Conservation (phyloP, 2,797 vertebrate genomes). For the Denticeps clupeoides region DNA sequence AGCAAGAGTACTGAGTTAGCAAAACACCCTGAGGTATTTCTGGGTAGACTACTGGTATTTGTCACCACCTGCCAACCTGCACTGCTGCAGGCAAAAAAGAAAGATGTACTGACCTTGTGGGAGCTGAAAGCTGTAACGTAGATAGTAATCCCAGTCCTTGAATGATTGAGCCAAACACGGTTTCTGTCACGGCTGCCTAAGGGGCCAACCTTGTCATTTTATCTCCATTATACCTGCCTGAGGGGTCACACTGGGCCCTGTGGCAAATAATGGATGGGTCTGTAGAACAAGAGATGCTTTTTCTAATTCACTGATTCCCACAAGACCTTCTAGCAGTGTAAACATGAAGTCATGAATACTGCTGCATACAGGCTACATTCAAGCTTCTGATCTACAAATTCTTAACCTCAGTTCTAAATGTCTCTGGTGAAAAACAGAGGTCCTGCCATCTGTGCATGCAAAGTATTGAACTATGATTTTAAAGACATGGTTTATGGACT, state of each 20-base stretch:
- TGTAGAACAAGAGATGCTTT: neutral
- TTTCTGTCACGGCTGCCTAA: conserved; percentile 39
- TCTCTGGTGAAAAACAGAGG: no score
- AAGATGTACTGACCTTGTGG: neutral
- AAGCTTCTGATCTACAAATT: no score
- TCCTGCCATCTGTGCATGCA: no score
- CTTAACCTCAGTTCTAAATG: no score
- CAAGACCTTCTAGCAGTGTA: no score
- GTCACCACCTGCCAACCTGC: neutral
- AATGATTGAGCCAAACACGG: conserved; percentile 9
- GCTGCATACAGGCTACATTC: no score
- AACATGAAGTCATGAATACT: no score
- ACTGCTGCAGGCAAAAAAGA: neutral
- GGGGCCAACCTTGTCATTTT: conserved; percentile 40
- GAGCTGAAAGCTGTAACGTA: neutral
- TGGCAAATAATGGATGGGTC: conserved; percentile 17
- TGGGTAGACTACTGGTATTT: neutral
- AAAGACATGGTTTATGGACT: no score
- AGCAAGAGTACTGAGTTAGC: no score
- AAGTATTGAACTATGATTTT: no score
- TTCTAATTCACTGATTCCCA: neutral
- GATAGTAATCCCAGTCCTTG: conserved; percentile 5
- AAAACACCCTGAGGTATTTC: no score
- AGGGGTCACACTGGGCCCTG: conserved; percentile 47
- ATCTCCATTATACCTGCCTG: conserved; percentile 54